A percentile compares a stretch with the other conserved stretches of the same genome.
phyloP scores from a whole-genome alignment of 1,140 invertebrate species.

The Cepaea nemoralis region DNA sequence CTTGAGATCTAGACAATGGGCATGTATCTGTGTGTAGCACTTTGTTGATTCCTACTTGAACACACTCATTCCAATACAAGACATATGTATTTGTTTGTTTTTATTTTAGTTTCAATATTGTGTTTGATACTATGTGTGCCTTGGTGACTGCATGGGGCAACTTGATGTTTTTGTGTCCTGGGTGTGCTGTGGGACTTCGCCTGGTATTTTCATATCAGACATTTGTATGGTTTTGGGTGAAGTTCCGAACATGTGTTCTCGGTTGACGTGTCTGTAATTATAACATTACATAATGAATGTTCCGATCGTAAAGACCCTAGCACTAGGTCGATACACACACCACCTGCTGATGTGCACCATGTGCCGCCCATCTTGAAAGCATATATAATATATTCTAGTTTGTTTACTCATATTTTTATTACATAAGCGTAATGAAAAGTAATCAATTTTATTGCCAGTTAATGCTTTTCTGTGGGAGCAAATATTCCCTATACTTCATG shows the following conservation, averaged over 20 bases:
- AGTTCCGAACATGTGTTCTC: not conserved
- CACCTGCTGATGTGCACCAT: not conserved
- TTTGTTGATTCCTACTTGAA: slow-evolving; percentile 14
- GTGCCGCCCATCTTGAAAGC: not conserved
- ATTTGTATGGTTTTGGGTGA: not conserved
- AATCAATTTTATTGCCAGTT: not conserved
- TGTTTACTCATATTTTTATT: not conserved
- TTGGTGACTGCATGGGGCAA: not conserved
- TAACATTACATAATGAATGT: not conserved
- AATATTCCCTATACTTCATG: not conserved
- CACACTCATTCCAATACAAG: not conserved
- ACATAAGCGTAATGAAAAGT: not conserved
- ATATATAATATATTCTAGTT: not conserved
- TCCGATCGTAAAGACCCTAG: not conserved
- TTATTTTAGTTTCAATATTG: not conserved
- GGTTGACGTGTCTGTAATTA: not conserved
- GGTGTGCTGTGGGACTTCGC: not conserved
- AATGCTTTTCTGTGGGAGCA: not conserved
- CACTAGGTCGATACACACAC: not conserved
- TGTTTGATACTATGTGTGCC: slow-evolving; percentile 7
- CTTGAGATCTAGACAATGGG: not conserved
- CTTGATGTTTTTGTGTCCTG: not conserved
- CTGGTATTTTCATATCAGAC: slow-evolving; percentile 3
- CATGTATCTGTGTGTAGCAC: not conserved
- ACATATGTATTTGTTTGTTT: slow-evolving; percentile 1